Base-by-base conservation (phyloP, 2,888 invertebrate genomes). In the Pammene aurita region DNA sequence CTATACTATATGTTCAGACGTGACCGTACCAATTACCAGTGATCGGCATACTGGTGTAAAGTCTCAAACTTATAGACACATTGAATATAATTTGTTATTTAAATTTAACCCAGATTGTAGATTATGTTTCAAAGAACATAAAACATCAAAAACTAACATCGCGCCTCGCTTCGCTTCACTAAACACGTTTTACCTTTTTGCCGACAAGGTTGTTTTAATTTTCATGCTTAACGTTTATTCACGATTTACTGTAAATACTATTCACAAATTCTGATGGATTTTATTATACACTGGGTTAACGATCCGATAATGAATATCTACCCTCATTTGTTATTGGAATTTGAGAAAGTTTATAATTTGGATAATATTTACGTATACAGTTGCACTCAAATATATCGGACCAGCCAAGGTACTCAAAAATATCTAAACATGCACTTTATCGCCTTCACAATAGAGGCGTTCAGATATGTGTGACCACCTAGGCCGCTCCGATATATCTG, bases 111-210 rank as follows among this genome's bases (percentile, higher is more conserved):
- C 26, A 26, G 1, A 26, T 26, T 26, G 26, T 26, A 26, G 26
- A 26, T 26, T 26, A 26, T 26, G 4, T 26, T 26, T 4, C 26
- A 26, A 26, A 4, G 26, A 26, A 26, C 26, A 26, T 26, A 26
- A 4, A 7, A 60, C 35, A 4, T 50, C 34, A 44, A 52, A 62
- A 52, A 66, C 65, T 61, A 56, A 70, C 61, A 70, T 66, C 35
- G 61, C 61, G 69, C 69, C 64, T 63, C 41, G 72, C 74, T 74
- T 73, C 18, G 74, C 74, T 73, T 74, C 67, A 70, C 72, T 74
- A 65, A 74, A 69, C 68, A 64, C 64, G 52, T 68, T 52, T 42
- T 57, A 68, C 52, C 56, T 46, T 16, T 69, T 58, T 41, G 64
- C 60, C 38, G 35, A 54, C 64, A 16, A 69, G 44, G 18, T 52